Conservation (phyloP, 2,113 vertebrate genomes). For the Pluvianellus socialis region DNA sequence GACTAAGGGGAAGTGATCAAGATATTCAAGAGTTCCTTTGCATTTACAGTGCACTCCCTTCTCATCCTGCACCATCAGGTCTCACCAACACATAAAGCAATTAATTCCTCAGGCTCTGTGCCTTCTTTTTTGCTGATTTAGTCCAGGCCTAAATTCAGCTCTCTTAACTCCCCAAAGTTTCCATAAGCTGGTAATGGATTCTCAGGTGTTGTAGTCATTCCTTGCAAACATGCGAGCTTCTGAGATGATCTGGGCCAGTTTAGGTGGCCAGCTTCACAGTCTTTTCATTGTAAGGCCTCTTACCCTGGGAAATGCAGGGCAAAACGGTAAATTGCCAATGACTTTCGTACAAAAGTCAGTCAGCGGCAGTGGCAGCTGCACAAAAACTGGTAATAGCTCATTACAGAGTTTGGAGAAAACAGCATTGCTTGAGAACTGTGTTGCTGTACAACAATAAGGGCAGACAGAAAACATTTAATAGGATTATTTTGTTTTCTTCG, state of each 20-base stretch:
- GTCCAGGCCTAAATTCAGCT: neutral
- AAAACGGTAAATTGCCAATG: conserved; percentile 15
- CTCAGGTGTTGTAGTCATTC: neutral
- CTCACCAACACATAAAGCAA: neutral
- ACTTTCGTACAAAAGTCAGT: neutral
- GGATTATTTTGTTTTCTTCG: neutral
- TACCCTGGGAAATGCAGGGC: neutral
- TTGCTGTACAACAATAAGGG: neutral
- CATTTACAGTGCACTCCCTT: neutral
- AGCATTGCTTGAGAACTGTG: neutral
- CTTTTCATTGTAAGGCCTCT: neutral
- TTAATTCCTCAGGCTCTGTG: neutral
- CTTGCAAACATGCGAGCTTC: neutral
- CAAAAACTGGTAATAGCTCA: conserved; percentile 22
- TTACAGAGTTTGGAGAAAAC: neutral
- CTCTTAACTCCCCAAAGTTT: neutral
- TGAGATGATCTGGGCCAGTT: neutral
- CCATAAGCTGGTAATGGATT: neutral
- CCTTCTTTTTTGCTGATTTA: neutral
- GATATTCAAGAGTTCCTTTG: neutral
- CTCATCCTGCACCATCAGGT: neutral
- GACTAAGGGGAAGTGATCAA: neutral
- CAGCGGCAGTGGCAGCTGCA: neutral
- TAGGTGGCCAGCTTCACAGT: neutral
- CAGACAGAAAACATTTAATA: neutral